A percentile compares a stretch with the other conserved stretches of the same genome.
Evolutionary conservation across 2,888 invertebrate species (phyloP).

Genomic region (Drosophila stalkeri): DNA sequence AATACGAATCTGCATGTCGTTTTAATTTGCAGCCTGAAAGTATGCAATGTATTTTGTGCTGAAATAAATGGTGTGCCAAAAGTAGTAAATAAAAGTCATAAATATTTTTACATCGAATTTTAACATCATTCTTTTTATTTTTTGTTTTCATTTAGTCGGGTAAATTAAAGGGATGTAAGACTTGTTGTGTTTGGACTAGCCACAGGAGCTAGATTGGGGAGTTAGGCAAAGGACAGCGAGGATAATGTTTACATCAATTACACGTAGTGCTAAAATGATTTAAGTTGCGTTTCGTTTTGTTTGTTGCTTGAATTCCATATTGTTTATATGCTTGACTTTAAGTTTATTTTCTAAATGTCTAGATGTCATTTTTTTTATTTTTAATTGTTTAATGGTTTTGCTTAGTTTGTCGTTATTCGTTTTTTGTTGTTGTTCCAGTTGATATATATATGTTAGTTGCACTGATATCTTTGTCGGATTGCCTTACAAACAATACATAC

Average conservation of each 20-base stretch:
- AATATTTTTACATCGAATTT: conserved; percentile 69
- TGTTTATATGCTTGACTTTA: conserved; percentile 31
- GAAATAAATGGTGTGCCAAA: not conserved
- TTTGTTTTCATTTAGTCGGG: conserved; percentile 50
- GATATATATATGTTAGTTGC: conserved; percentile 71
- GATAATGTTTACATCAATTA: conserved; percentile 64
- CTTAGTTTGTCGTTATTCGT: conserved; percentile 12
- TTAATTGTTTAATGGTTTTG: conserved; percentile 43
- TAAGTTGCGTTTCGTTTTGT: conserved; percentile 41
- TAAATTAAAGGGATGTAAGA: conserved; percentile 65
- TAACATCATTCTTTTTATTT: conserved; percentile 58
- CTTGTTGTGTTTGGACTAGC: conserved; percentile 3
- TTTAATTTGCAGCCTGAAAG: not conserved
- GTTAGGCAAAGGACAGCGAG: conserved; percentile 1
- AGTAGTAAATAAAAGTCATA: not conserved
- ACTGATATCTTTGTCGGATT: conserved; percentile 61
- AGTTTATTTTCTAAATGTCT: conserved; percentile 42
- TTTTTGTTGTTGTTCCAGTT: conserved; percentile 37
- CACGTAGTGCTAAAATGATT: conserved; percentile 72
- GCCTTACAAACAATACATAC: conserved; percentile 30
- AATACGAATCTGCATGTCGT: not conserved
- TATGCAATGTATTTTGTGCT: not conserved
- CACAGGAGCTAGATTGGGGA: conserved; percentile 28
- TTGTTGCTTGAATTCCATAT: conserved; percentile 23
- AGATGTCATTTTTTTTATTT: conserved; percentile 22